phyloP scores from a whole-genome alignment of 2,797 vertebrate genomes.

The Capromys pilorides region DNA sequence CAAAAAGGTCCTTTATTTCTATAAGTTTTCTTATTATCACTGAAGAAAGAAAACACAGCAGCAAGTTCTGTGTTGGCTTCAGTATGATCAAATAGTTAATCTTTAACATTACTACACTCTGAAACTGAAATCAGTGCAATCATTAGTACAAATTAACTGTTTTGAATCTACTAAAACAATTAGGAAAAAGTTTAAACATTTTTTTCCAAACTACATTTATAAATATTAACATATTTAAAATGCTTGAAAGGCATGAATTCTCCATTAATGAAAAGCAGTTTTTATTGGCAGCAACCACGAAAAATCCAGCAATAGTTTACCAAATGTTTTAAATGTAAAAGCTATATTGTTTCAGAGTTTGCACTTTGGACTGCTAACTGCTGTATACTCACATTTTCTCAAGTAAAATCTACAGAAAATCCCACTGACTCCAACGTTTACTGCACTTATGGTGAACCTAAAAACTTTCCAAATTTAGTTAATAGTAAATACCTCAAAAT shows the following conservation, averaged over 20 bases:
- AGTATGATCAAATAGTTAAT: conserved; percentile 78
- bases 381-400: conserved; percentile 76
- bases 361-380: conserved; percentile 76
- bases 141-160: conserved; percentile 84
- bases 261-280: conserved; percentile 84
- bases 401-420: conserved; percentile 82
- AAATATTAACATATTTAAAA: conserved; percentile 83
- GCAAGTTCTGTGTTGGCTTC: conserved; percentile 88
- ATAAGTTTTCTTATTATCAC: conserved; percentile 87
- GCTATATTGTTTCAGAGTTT: conserved; percentile 73
- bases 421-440: conserved; percentile 77
- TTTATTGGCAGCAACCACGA: conserved; percentile 70
- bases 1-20: neutral
- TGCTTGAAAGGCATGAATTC: conserved; percentile 86
- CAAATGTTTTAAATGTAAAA: conserved; percentile 79
- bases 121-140: conserved; percentile 68
- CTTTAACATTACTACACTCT: conserved; percentile 77
- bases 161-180: conserved; percentile 83
- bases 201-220: conserved; percentile 83
- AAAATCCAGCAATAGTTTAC: conserved; percentile 71
- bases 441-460: conserved; percentile 77
- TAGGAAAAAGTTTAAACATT: conserved; percentile 82
- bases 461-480: conserved; percentile 80
- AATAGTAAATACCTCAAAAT: conserved; percentile 75
- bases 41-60: conserved; percentile 88